Percentiles rank a stretch among this genome's conserved stretches.
Conservation (phyloP, 2,113 vertebrate genomes). For the Pica pica region DNA sequence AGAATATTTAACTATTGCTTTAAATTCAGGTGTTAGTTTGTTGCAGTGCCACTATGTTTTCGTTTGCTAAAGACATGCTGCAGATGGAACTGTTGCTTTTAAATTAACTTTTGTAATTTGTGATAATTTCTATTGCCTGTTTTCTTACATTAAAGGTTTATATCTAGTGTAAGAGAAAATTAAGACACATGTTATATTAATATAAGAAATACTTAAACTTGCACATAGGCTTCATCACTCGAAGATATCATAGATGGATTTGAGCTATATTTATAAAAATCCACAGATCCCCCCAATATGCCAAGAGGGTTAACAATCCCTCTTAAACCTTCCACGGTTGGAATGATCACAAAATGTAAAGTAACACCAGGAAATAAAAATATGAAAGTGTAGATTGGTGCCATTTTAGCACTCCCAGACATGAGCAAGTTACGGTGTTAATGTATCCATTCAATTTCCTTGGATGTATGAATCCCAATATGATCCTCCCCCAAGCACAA, state of each 20-base stretch:
- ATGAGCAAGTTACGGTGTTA: neutral
- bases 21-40: neutral
- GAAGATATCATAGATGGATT: neutral
- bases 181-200: neutral
- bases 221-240: neutral
- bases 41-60: neutral
- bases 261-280: neutral
- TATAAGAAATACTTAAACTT: neutral
- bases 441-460: neutral
- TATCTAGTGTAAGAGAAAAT: neutral
- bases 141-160: neutral
- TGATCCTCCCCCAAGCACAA: neutral
- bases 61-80: neutral
- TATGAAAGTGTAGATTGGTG: neutral
- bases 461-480: neutral
- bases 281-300: rapidly evolving
- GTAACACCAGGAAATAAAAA: neutral
- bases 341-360: neutral
- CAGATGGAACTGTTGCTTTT: neutral
- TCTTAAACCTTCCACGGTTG: neutral
- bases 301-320: no score
- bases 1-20: neutral
- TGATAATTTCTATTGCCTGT: neutral
- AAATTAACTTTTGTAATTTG: neutral
- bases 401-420: neutral